phyloP scores from a whole-genome alignment of 2,888 invertebrate species.

The Panopea generosa region DNA sequence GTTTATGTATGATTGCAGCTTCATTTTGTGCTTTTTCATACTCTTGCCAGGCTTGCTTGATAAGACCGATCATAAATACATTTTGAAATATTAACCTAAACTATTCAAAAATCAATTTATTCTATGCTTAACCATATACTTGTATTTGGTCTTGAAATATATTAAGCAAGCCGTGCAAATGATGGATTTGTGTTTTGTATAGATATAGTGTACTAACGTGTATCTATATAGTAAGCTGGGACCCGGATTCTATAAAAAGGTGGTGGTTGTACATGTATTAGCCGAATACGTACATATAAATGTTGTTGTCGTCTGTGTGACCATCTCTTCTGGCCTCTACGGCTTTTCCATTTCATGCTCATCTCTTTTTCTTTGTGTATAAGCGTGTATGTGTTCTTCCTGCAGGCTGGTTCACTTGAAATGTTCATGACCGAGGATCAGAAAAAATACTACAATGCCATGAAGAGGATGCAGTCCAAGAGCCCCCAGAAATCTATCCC shows the following conservation, averaged over 20 bases:
- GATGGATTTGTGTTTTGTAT: background rate
- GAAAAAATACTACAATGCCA: constrained; percentile 99
- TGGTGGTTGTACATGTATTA: too few species aligned
- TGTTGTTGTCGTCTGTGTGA: too few species aligned
- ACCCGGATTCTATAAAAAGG: too few species aligned
- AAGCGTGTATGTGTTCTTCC: constrained; percentile 43
- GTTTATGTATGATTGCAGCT: too few species aligned
- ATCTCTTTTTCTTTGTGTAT: background rate
- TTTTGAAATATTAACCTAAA: too few species aligned
- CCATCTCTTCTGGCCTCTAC: too few species aligned
- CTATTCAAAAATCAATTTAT: too few species aligned
- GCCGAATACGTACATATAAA: too few species aligned
- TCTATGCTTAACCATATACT: too few species aligned
- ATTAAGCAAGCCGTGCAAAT: background rate
- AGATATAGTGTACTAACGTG: constrained; percentile 3
- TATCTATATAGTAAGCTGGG: background rate
- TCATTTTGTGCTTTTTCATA: too few species aligned
- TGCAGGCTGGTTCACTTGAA: constrained; percentile 93
- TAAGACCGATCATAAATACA: too few species aligned
- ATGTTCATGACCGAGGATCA: constrained; percentile 99
- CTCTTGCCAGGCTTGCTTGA: too few species aligned
- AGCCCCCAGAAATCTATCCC: constrained; percentile 99
- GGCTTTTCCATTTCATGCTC: background rate
- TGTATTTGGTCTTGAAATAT: background rate
- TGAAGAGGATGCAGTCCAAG: constrained; percentile 99